Percentiles rank a stretch among this genome's conserved stretches.
These are phyloP conservation scores for Typhlomys cinereus DNA, from an alignment of 2,113 vertebrate genomes.

Conservation along the genomic window DNA sequence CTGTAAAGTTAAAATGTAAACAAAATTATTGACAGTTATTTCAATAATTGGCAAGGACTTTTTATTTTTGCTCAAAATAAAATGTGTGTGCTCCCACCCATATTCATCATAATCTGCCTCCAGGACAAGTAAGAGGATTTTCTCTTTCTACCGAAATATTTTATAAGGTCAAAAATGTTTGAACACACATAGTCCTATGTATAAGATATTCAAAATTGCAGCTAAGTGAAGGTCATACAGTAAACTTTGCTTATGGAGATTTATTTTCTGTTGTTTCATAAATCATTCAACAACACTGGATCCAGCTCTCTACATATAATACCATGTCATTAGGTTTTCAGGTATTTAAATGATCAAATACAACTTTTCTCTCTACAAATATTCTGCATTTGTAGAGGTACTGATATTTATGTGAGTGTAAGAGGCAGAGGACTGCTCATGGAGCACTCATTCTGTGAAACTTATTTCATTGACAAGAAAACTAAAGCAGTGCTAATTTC, in stretches of 20 bases:
- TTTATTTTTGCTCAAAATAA: not conserved
- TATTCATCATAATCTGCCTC: not conserved
- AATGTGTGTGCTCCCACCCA: not conserved
- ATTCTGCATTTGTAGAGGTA: not conserved
- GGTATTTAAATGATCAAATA: not conserved
- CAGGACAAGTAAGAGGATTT: not conserved
- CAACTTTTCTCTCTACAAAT: not conserved
- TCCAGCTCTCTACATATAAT: not conserved
- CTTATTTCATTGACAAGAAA: not conserved
- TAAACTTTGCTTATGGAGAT: not conserved
- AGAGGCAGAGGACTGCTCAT: not conserved
- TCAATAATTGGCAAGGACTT: not conserved
- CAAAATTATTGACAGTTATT: not conserved
- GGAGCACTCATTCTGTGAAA: not conserved
- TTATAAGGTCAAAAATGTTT: conserved; percentile 20
- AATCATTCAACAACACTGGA: not conserved
- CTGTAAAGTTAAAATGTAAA: not conserved
- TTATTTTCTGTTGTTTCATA: not conserved
- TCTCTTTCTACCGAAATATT: not conserved
- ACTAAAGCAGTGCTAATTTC: not conserved
- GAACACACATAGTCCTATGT: not conserved
- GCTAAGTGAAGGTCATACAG: not conserved
- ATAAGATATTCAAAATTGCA: not conserved
- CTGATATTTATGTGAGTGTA: not conserved
- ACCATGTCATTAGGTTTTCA: not conserved